Evolutionary conservation across 2,888 invertebrate genomes (phyloP), one percentile per base, ranked within the genome.

Genomic region (Drosophila birchii): DNA sequence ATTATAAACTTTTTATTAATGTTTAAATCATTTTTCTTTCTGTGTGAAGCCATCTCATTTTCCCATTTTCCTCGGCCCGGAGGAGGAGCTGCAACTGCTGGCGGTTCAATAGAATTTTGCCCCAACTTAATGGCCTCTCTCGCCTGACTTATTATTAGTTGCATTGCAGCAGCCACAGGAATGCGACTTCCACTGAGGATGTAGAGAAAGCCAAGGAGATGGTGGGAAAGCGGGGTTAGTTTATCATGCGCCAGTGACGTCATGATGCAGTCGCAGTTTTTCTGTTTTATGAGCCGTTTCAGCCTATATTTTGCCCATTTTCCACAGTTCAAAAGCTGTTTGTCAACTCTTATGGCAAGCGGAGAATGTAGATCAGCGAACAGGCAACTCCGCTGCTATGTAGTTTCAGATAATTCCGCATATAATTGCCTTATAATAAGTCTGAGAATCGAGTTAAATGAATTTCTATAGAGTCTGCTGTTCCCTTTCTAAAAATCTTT

Each of bases 121-220:
- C 64, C 66, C 54, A 53, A 45, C 86, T 81, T 83, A 83, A 83
- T 83, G 86, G 80, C 23, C 20, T 12, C 53, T 63, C 54, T 64
- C 39, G 45, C 39, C 34, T 23, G 38, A 63, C 64, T 67, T 64
- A 67, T 64, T 67, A 64, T 67, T 67, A 64, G 67, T 64, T 67
- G 54, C 47, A 66, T 61, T 49, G 62, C 62, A 43, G 64, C 47
- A 55, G 39, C 39, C 66, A 14, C 45, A 54, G 54, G 67, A 66
- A 68, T 66, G 56, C 16, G 36, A 41, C 67, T 66, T 23, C 20
- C 3, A 26, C 16, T 9, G 9, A n/a, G 38, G n/a, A 32, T 45
- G 20, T 26, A 8, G 44, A 20, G 38, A 34, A 64, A 56, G 56
- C 62, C 14, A 11, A 5, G n/a, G n/a, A 26, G 26, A 54, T n/a